Conservation (phyloP, 2,113 vertebrate species). For the Clarias macrocephalus region DNA sequence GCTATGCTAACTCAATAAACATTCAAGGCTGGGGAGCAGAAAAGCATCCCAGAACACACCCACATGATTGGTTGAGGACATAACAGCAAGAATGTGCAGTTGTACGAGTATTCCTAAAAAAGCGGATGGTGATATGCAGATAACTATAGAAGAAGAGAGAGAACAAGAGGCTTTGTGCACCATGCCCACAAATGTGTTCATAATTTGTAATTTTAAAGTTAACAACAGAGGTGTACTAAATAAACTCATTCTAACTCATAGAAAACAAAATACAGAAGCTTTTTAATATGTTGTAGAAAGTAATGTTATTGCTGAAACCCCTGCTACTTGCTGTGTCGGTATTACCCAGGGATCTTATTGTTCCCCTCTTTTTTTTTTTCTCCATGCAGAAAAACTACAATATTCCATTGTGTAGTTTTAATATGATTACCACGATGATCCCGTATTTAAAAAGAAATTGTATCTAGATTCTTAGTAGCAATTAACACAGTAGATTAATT, state of each 20-base stretch:
- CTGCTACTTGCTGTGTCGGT: neutral
- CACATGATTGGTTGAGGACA: neutral
- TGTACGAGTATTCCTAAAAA: neutral
- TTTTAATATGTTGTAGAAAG: neutral
- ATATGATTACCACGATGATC: neutral
- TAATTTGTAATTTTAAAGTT: neutral
- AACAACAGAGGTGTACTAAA: neutral
- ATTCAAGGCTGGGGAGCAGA: neutral
- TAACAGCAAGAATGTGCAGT: neutral
- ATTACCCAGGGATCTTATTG: neutral
- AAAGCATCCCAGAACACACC: neutral
- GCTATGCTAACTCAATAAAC: neutral
- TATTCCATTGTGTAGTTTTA: neutral
- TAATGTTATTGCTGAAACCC: neutral
- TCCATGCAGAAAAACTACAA: neutral
- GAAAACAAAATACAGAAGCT: neutral
- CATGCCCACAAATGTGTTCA: neutral
- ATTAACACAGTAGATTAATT: slow-evolving; percentile 18
- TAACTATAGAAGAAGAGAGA: neutral
- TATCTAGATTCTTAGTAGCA: neutral
- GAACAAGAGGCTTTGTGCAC: neutral
- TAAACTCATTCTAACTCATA: neutral
- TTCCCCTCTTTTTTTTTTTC: neutral
- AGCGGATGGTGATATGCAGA: neutral
- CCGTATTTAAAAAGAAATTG: slow-evolving; percentile 4